Percentiles rank a stretch among this genome's conserved stretches.
These are phyloP conservation scores for Gallinago media DNA, from an alignment of 2,113 vertebrate genomes.

Conservation along the genomic window DNA sequence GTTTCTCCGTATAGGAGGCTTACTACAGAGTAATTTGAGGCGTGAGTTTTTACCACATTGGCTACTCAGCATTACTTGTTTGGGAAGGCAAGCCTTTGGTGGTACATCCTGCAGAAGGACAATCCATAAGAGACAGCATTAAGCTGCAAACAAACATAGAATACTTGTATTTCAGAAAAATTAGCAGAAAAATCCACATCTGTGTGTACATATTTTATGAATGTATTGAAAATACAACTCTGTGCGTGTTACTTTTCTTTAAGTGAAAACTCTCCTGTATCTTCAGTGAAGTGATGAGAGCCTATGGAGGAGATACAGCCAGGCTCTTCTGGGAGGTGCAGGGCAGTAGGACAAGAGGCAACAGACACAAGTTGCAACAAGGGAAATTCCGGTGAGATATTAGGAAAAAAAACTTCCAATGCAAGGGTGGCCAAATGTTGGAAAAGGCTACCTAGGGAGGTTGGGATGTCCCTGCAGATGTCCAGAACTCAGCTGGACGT, in stretches of 20 bases:
- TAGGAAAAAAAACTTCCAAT: rapidly evolving
- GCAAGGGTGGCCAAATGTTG: neutral
- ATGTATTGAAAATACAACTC: neutral
- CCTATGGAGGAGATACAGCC: neutral
- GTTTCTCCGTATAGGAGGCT: rapidly evolving
- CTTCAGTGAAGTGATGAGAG: neutral
- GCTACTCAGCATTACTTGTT: neutral
- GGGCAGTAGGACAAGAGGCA: neutral
- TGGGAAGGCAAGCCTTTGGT: neutral
- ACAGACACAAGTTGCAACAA: neutral
- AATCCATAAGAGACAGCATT: rapidly evolving
- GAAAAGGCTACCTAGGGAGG: neutral
- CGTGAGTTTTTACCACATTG: neutral
- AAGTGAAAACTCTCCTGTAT: rapidly evolving
- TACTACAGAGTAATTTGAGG: neutral
- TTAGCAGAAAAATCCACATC: neutral
- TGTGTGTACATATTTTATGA: neutral
- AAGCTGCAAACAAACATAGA: neutral
- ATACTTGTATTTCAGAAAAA: neutral
- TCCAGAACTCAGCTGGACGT: neutral
- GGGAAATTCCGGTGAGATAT: neutral
- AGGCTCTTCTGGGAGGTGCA: neutral
- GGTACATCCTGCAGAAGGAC: neutral
- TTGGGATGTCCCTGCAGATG: neutral
- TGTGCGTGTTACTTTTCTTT: neutral